These are phyloP conservation scores for Steinernema carpocapsae DNA, from an alignment of 2,888 invertebrate species.

Conservation along the genomic window DNA sequence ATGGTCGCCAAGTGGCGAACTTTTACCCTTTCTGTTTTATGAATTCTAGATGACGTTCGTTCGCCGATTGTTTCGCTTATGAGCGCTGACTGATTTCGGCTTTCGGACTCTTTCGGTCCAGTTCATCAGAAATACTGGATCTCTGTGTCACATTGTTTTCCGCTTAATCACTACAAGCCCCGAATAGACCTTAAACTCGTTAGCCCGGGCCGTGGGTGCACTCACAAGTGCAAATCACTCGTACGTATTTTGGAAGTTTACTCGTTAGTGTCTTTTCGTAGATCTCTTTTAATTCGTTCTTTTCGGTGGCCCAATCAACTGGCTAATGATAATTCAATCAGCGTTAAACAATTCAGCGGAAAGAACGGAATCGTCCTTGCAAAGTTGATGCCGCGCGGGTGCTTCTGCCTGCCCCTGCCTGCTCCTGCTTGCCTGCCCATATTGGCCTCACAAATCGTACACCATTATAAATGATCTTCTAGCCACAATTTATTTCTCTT, in stretches of 20 bases:
- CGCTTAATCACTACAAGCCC: not conserved
- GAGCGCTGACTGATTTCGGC: too few species aligned
- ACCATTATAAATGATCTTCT: slow-evolving; percentile 1
- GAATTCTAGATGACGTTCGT: too few species aligned
- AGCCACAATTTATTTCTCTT: not conserved
- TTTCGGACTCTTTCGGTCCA: too few species aligned
- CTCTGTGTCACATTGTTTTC: not conserved
- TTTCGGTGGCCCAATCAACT: slow-evolving; percentile 21
- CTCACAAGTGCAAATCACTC: slow-evolving; percentile 15
- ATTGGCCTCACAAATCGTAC: not conserved
- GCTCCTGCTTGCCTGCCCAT: not conserved
- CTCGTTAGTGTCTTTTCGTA: slow-evolving; percentile 6
- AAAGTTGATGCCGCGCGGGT: not conserved
- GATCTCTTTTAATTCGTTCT: slow-evolving; percentile 20
- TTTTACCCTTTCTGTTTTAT: not conserved
- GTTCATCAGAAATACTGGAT: too few species aligned
- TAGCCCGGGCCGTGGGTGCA: not conserved
- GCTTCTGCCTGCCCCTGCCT: not conserved
- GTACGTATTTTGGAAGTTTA: not conserved
- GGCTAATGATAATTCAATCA: slow-evolving; percentile 28
- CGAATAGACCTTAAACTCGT: not conserved
- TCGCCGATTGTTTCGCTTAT: too few species aligned
- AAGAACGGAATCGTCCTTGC: slow-evolving; percentile 27
- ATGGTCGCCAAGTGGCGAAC: not conserved
- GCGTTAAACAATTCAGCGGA: slow-evolving; percentile 18